Evolutionary conservation across 2,888 invertebrate genomes (phyloP), one percentile per base, ranked within the genome.

Genomic region (Dasysyrphus albostriatus): DNA sequence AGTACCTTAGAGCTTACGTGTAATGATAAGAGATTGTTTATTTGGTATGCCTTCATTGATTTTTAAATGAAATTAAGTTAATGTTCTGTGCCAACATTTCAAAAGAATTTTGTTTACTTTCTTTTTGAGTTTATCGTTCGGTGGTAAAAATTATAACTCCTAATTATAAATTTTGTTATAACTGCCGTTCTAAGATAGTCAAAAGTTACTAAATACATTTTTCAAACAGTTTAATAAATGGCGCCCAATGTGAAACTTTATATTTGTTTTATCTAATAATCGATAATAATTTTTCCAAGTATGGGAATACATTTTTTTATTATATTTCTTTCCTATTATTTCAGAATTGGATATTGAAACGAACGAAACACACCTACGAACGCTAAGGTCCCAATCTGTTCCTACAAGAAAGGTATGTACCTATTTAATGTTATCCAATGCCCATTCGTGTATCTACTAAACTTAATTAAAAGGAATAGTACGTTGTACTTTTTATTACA

Each of bases 311-410:
- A n/a, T 2, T n/a, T 5, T 54, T 3, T 6, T 3, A 16, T 37
- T 19, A 3, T 29, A 51, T 29, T 37, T 67, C n/a, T 72, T 29
- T 63, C 51, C 12, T 12, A 0, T 63, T 19, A 29, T 87, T 87
- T 32, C 70, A 87, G 87, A 72, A 51, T 58, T 78, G 72, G 75
- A 74, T 83, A 87, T 87, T 87, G 87, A 87, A 75, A 87, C 87
- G 87, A 87, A 87, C 87, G 80, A 83, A 75, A 88, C 69, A 80
- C 63, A 77, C 70, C 69, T 78, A 80, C 83, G 80, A 80, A 88
- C 78, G 67, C 39, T 87, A 75, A 78, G 81, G 81, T 77, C 81
- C 83, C 75, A 72, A 65, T 70, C 80, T 76, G 59, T 84, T 74
- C 88, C 81, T 74, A 75, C 54, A 54, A 59, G 8, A 70, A 74